Percentiles rank a stretch among this genome's conserved stretches.
Evolutionary conservation across 2,888 invertebrate species (phyloP).

Genomic region (Pseudococcus viburni): DNA sequence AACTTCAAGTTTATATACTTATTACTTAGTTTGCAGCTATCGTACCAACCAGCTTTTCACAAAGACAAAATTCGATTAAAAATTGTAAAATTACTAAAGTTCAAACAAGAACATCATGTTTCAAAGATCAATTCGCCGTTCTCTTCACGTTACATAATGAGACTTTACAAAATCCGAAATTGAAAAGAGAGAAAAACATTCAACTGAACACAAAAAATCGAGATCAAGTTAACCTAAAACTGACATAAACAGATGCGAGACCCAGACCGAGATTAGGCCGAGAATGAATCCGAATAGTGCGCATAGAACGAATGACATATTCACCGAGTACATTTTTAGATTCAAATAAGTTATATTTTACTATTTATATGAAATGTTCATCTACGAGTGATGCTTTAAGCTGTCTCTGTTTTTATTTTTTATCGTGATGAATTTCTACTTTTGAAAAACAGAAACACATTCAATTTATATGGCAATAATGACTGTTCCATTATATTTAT

Average conservation of each 20-base stretch:
- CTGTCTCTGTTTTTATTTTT: not conserved
- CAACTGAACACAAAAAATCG: not conserved
- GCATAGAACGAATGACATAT: not conserved
- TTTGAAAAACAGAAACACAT: not conserved
- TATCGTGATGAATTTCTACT: not conserved
- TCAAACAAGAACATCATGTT: not conserved
- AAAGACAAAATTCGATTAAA: not conserved
- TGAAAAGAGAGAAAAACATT: not conserved
- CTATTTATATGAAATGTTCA: too few relatives aligned
- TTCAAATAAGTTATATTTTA: not conserved
- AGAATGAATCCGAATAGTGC: not conserved
- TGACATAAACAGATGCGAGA: not conserved
- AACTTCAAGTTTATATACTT: not conserved
- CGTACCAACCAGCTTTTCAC: not conserved
- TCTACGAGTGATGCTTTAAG: too few relatives aligned
- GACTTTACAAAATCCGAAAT: not conserved
- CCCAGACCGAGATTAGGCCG: not conserved
- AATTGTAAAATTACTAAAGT: not conserved
- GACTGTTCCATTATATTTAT: not conserved
- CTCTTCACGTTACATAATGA: not conserved
- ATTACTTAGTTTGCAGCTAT: not conserved
- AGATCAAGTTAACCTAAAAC: not conserved
- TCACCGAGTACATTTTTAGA: not conserved
- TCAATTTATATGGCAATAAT: not conserved
- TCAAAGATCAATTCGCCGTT: not conserved